Evolutionary conservation across 2,888 invertebrate species (phyloP).

Genomic region (Platycnemis pennipes): DNA sequence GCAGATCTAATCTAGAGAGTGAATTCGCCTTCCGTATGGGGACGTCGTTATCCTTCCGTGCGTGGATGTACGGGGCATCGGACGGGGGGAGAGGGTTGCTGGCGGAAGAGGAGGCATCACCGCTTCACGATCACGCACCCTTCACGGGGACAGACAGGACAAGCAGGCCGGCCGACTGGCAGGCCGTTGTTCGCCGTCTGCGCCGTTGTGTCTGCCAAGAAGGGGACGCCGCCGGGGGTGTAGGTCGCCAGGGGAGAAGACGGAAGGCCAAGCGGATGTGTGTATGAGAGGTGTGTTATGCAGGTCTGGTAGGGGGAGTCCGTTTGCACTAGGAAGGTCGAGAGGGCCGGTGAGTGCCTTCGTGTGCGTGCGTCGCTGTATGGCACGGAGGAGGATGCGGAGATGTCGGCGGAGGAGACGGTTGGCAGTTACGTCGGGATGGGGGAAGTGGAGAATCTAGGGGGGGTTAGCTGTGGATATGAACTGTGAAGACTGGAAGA

Average conservation of each 20-base stretch:
- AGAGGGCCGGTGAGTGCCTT: not conserved
- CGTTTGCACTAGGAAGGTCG: slow-evolving; percentile 10
- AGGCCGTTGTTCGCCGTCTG: not conserved
- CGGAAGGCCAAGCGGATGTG: slow-evolving; percentile 27
- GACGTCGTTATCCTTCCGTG: not conserved
- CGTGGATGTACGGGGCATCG: not conserved
- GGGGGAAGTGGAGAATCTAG: not conserved
- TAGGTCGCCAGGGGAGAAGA: not conserved
- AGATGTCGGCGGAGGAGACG: not conserved
- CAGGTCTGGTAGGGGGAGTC: not conserved
- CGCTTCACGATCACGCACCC: not conserved
- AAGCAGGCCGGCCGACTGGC: not conserved
- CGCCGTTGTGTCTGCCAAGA: not conserved
- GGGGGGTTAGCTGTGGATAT: not conserved
- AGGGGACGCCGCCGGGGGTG: not conserved
- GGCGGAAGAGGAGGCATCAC: not conserved
- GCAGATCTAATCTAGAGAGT: too few species aligned
- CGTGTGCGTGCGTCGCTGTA: not conserved
- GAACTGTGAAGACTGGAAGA: not conserved
- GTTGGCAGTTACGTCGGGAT: not conserved
- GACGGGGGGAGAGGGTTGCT: not conserved
- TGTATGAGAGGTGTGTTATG: slow-evolving; percentile 20
- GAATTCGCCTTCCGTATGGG: not conserved
- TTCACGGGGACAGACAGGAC: not conserved
- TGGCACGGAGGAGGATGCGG: not conserved